Conservation (phyloP, 2,797 vertebrate genomes). For the Todus mexicanus region DNA sequence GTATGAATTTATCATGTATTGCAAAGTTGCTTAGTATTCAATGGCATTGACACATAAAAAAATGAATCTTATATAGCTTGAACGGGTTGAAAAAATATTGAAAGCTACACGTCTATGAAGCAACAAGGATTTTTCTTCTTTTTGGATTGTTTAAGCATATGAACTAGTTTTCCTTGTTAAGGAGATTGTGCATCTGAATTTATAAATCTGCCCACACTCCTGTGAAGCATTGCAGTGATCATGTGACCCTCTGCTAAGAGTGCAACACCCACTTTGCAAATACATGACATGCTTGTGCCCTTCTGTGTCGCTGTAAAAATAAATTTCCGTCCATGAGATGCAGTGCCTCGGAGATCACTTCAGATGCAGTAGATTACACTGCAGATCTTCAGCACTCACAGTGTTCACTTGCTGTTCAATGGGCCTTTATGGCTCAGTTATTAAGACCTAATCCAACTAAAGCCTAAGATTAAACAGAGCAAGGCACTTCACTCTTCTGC, state of each 20-base stretch:
- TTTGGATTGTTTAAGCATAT: not conserved
- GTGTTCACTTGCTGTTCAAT: not conserved
- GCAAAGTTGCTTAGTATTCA: not conserved
- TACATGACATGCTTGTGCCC: not conserved
- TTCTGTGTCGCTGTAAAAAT: constrained; percentile 40
- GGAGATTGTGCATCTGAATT: not conserved
- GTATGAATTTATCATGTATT: not conserved
- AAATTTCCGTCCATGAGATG: not conserved
- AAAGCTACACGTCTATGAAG: not conserved
- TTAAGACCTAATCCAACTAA: not conserved
- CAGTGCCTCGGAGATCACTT: not conserved
- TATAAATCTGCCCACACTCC: not conserved
- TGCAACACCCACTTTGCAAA: constrained; percentile 8
- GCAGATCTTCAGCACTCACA: not conserved
- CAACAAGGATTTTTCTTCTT: not conserved
- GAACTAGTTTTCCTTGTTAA: not conserved
- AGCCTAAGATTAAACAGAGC: not conserved
- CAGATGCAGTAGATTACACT: not conserved
- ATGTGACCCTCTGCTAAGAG: not conserved
- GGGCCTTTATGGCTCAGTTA: not conserved
- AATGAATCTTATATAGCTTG: not conserved
- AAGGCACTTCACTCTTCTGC: not conserved
- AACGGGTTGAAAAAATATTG: not conserved
- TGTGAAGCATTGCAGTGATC: not conserved
- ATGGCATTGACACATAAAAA: not conserved